Conservation (phyloP, 2,113 vertebrate genomes). For the Capreolus pygargus region DNA sequence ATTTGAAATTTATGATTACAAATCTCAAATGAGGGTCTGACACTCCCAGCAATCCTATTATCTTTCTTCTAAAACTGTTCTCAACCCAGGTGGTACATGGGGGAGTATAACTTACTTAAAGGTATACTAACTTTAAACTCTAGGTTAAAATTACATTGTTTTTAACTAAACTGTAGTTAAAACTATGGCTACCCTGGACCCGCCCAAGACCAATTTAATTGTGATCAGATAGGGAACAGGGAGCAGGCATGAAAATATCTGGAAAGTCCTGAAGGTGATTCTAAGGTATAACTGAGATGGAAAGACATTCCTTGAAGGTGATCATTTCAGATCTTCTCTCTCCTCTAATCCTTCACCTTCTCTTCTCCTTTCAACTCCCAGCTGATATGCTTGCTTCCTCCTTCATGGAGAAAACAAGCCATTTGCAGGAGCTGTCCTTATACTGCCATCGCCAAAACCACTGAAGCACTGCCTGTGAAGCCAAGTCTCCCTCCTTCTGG, state of each 20-base stretch:
- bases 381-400: not conserved
- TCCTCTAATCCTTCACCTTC: not conserved
- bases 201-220: not conserved
- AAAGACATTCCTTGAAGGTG: not conserved
- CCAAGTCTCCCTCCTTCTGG: not conserved
- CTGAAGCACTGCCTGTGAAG: too few relatives aligned
- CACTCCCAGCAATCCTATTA: not conserved
- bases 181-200: not conserved
- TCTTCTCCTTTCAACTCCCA: not conserved
- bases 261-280: not conserved
- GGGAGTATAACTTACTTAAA: not conserved
- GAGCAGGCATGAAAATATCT: not conserved
- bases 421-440: not conserved
- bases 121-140: not conserved
- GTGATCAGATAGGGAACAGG: not conserved
- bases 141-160: not conserved
- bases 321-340: not conserved
- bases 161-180: not conserved
- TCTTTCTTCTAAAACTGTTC: not conserved
- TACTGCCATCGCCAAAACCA: not conserved
- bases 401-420: not conserved
- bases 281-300: not conserved
- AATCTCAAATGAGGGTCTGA: not conserved
- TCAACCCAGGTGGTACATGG: not conserved
- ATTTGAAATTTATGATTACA: slow-evolving; percentile 19